phyloP scores from a whole-genome alignment of 2,888 invertebrate species.

The Frankliniella fusca region DNA sequence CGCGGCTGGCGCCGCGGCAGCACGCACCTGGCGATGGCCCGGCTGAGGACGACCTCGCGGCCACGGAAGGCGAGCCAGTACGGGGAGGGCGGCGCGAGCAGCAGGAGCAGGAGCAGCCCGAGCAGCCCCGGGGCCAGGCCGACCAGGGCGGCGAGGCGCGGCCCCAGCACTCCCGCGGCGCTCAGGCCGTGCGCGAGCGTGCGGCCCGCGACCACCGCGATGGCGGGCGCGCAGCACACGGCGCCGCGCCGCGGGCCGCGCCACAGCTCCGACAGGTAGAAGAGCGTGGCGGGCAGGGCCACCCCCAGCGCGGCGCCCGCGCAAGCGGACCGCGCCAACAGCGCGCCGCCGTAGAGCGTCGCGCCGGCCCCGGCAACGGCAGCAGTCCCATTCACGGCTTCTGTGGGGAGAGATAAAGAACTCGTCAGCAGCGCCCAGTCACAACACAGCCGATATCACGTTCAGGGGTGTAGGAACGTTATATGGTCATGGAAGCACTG shows the following conservation, averaged over 20 bases:
- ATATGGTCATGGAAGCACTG: too few species aligned
- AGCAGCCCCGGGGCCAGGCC: not conserved
- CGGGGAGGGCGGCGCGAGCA: slow-evolving; percentile 11
- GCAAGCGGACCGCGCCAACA: not conserved
- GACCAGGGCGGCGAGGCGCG: not conserved
- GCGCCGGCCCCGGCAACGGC: not conserved
- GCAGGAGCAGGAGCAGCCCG: not conserved
- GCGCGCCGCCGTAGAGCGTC: not conserved
- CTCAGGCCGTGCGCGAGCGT: not conserved
- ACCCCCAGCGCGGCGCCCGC: not conserved
- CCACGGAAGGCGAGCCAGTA: not conserved
- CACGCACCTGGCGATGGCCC: not conserved
- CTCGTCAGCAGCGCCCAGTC: too few species aligned
- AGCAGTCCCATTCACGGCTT: not conserved
- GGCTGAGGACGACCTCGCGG: not conserved
- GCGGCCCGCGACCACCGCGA: not conserved
- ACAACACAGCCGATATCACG: too few species aligned
- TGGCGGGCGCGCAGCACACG: not conserved
- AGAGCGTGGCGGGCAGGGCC: not conserved
- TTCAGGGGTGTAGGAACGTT: too few species aligned
- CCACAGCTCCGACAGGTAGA: slow-evolving; percentile 12
- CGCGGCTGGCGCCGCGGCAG: too few species aligned
- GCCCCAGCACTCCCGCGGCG: not conserved
- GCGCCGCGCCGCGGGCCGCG: not conserved
- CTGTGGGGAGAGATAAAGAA: not conserved